Evolutionary conservation across 2,888 invertebrate species (phyloP).

Genomic region (Rhamphomyia laevipes): DNA sequence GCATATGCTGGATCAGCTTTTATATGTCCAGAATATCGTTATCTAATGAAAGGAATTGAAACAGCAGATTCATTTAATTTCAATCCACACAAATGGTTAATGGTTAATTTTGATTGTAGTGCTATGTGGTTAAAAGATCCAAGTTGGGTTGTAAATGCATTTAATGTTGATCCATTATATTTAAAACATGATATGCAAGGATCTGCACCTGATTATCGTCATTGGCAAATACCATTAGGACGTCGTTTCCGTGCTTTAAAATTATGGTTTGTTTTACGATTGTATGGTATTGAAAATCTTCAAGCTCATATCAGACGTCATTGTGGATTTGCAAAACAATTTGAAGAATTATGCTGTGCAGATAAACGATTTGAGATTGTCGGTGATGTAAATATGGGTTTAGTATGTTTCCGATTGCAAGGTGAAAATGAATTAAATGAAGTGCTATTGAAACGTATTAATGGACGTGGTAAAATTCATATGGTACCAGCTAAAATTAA

Average conservation of each 20-base stretch:
- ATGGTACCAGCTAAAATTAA: conserved; percentile 83
- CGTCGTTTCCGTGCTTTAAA: conserved; percentile 86
- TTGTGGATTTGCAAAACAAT: conserved; percentile 73
- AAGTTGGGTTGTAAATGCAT: conserved; percentile 82
- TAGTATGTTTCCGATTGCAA: conserved; percentile 93
- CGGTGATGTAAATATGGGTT: conserved; percentile 81
- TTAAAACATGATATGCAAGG: conserved; percentile 89
- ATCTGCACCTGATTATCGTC: conserved; percentile 84
- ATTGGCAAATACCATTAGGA: conserved; percentile 95
- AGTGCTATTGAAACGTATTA: conserved; percentile 66
- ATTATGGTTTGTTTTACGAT: conserved; percentile 86
- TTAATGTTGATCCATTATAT: conserved; percentile 95
- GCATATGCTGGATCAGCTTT: conserved; percentile 95
- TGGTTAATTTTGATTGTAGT: conserved; percentile 98
- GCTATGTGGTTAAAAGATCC: conserved; percentile 93
- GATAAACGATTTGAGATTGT: conserved; percentile 84
- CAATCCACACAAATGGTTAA: conserved; percentile 98
- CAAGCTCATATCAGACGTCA: conserved; percentile 80
- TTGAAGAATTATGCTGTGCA: conserved; percentile 60
- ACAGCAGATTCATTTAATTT: conserved; percentile 94
- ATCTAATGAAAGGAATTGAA: conserved; percentile 79
- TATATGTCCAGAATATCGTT: conserved; percentile 92
- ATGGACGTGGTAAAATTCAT: conserved; percentile 83
- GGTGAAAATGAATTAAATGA: conserved; percentile 75
- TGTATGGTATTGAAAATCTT: conserved; percentile 80